phyloP scores from a whole-genome alignment of 2,888 invertebrate genomes.

The Exephanes ischioxanthus region DNA sequence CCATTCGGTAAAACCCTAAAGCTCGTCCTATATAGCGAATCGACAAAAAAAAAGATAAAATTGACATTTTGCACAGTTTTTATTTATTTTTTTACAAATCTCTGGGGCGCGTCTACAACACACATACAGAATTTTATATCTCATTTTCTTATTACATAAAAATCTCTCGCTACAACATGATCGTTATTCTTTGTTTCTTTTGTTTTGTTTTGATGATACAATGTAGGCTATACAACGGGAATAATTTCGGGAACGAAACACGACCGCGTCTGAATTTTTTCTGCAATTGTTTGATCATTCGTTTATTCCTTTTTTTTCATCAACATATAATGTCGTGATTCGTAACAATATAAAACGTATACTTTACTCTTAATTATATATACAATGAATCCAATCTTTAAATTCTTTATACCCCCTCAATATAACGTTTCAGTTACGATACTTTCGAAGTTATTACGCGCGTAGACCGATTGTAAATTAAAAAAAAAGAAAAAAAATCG shows the following conservation, averaged over 20 bases:
- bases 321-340: conserved; percentile 50
- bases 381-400: conserved; percentile 55
- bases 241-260: conserved; percentile 45
- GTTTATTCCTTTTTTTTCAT: conserved; percentile 19
- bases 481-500: background rate
- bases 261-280: conserved; percentile 17
- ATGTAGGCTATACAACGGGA: conserved; percentile 54
- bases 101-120: conserved; percentile 50
- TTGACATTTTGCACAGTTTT: conserved; percentile 25
- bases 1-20: background rate
- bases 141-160: conserved; percentile 60
- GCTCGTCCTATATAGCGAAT: too few relatives aligned
- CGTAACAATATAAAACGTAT: conserved; percentile 67
- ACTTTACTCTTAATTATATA: conserved; percentile 68
- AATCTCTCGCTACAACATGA: conserved; percentile 49
- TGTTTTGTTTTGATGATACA: conserved; percentile 42
- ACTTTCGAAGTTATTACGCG: conserved; percentile 36
- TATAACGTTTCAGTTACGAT: conserved; percentile 35
- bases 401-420: conserved; percentile 44
- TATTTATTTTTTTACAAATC: conserved; percentile 56
- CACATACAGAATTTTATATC: conserved; percentile 33
- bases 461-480: conserved; percentile 11
- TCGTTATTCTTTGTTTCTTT: background rate
- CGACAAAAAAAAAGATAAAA: too few relatives aligned
- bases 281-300: conserved; percentile 34